phyloP scores from a whole-genome alignment of 64 coral and sea anemone genomes.

The Acropora tenuis region DNA sequence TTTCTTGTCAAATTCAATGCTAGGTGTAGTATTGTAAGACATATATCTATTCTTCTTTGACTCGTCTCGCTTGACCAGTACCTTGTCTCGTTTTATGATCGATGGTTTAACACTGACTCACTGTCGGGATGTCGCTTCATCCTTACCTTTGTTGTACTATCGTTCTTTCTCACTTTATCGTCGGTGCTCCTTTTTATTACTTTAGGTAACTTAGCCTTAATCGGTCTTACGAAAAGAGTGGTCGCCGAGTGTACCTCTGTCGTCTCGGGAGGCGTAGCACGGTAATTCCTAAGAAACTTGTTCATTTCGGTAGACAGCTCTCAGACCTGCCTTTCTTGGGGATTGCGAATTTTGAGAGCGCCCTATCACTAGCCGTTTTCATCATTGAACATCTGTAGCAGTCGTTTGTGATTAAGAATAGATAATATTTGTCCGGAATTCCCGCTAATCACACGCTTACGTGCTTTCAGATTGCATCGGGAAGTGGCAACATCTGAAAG shows the following conservation, averaged over 20 bases:
- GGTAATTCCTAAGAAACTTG: conserved; percentile 26
- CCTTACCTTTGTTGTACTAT: too few species aligned
- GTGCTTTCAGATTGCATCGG: neutral
- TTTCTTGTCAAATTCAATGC: neutral
- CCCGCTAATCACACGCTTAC: neutral
- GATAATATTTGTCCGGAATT: neutral
- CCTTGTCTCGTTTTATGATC: too few species aligned
- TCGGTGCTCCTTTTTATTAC: neutral
- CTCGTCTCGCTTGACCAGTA: neutral
- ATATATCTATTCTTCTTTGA: neutral
- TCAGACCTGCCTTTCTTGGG: too few species aligned
- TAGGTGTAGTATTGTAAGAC: neutral
- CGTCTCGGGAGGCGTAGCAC: conserved; percentile 33
- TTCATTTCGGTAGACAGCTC: neutral
- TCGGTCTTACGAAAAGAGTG: neutral
- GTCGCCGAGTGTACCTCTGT: conserved; percentile 4
- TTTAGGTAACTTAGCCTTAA: neutral
- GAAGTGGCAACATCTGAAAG: neutral
- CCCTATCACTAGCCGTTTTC: neutral
- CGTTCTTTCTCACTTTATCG: neutral
- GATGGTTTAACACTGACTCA: too few species aligned
- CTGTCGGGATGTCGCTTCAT: too few species aligned
- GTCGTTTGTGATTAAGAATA: conserved; percentile 27
- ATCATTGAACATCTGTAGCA: neutral
- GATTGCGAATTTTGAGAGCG: too few species aligned